Evolutionary conservation across 2,113 vertebrate genomes (phyloP).

Genomic region (Chroicocephalus ridibundus): DNA sequence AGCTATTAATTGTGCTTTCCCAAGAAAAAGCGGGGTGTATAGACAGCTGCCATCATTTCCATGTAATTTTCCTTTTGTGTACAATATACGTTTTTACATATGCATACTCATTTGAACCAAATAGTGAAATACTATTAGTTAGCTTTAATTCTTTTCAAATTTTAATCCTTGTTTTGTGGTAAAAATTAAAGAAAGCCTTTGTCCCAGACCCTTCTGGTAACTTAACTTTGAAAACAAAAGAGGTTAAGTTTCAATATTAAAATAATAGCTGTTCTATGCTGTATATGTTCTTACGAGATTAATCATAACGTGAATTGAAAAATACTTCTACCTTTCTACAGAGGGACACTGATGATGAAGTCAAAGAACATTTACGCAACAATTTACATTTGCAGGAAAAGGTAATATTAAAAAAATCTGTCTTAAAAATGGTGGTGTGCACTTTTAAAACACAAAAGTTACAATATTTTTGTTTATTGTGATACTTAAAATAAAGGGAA

Average conservation of each 20-base stretch:
- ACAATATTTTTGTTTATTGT: not conserved
- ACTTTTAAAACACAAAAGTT: not conserved
- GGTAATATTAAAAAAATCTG: conserved; percentile 69
- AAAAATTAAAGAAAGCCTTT: not conserved
- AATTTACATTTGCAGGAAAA: conserved; percentile 95
- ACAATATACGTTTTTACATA: not conserved
- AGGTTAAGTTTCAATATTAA: not conserved
- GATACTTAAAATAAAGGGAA: not conserved
- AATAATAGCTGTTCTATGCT: not conserved
- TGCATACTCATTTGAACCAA: not conserved
- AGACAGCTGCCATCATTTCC: not conserved
- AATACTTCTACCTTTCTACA: conserved; percentile 64
- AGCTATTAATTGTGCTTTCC: not conserved
- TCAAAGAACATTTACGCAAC: conserved; percentile 90
- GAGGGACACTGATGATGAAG: conserved; percentile 97
- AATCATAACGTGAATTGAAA: not conserved
- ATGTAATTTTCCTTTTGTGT: not conserved
- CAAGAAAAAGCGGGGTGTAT: not conserved
- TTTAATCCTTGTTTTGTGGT: not conserved
- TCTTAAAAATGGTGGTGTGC: not conserved
- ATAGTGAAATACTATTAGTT: not conserved
- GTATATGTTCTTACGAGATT: not conserved
- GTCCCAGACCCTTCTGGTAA: not conserved
- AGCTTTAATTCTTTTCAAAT: not conserved
- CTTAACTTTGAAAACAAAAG: not conserved